These are phyloP conservation scores for Eulithis prunata DNA, from an alignment of 2,888 invertebrate species.

Conservation along the genomic window DNA sequence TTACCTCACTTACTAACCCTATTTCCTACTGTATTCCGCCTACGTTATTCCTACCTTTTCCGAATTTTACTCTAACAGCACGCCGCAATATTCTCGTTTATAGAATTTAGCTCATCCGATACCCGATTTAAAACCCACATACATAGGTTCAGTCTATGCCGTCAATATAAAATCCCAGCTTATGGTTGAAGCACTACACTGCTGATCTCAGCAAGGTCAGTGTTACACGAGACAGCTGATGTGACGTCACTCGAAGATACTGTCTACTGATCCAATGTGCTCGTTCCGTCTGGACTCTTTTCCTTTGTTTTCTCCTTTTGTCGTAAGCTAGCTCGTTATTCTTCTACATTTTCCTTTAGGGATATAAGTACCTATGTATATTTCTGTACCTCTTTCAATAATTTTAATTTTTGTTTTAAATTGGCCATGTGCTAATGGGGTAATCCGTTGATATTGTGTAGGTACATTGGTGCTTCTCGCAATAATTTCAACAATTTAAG, in stretches of 20 bases:
- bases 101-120: background rate
- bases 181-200: slow-evolving; percentile 34
- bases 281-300: slow-evolving; percentile 13
- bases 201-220: slow-evolving; percentile 37
- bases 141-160: slow-evolving; percentile 10
- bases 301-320: slow-evolving; percentile 12
- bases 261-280: slow-evolving; percentile 24
- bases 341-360: background rate
- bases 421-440: no score
- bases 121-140: slow-evolving; percentile 1
- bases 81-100: background rate
- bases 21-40: background rate
- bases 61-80: background rate
- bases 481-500: no score
- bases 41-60: background rate
- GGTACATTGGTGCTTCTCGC: no score
- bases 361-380: no score
- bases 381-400: no score
- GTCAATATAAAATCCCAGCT: slow-evolving; percentile 31
- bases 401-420: no score
- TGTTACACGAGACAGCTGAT: slow-evolving; percentile 39
- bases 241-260: slow-evolving; percentile 34
- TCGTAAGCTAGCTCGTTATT: background rate
- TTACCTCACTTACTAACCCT: background rate
- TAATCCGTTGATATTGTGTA: no score